Evolutionary conservation across 2,888 invertebrate species (phyloP).

Genomic region (Chamaedrilus cognettii): DNA sequence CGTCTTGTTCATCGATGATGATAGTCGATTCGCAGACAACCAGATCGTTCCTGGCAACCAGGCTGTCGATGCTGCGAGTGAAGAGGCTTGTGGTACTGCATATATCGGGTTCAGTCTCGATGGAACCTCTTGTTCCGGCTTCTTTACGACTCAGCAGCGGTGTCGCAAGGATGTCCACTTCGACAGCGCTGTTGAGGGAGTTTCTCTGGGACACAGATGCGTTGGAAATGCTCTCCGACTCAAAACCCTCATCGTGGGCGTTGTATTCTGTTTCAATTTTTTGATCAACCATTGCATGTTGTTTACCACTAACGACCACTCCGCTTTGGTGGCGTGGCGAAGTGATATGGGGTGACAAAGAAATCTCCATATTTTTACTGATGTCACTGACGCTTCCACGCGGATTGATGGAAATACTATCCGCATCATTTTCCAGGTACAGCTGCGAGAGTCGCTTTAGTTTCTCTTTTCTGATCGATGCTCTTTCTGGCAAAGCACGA

Average conservation of each 20-base stretch:
- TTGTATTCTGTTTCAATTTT: slow-evolving; percentile 16
- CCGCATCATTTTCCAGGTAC: slow-evolving; percentile 15
- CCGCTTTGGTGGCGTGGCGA: no score
- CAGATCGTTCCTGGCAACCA: slow-evolving; percentile 4
- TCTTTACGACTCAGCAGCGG: slow-evolving; percentile 12
- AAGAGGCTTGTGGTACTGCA: background rate
- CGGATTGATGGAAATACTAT: no score
- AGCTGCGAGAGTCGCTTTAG: slow-evolving; percentile 21
- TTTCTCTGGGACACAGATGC: slow-evolving; percentile 41
- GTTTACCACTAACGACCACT: no score
- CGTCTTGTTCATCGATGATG: background rate
- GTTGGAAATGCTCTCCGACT: slow-evolving; percentile 43
- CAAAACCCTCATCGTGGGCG: slow-evolving; percentile 54
- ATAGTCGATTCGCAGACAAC: background rate
- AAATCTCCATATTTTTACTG: no score
- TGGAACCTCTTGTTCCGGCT: no score
- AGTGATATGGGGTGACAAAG: no score
- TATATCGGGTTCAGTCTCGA: background rate
- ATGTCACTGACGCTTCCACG: no score
- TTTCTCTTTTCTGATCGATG: slow-evolving; percentile 15
- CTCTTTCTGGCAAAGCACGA: background rate
- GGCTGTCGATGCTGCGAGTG: slow-evolving; percentile 1
- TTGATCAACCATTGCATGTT: no score
- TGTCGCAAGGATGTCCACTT: slow-evolving; percentile 41
- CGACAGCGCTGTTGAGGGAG: slow-evolving; percentile 54